Percentiles rank a stretch among this genome's conserved stretches.
Conservation (phyloP, 2,888 invertebrate genomes). For the Abscondita cerata region DNA sequence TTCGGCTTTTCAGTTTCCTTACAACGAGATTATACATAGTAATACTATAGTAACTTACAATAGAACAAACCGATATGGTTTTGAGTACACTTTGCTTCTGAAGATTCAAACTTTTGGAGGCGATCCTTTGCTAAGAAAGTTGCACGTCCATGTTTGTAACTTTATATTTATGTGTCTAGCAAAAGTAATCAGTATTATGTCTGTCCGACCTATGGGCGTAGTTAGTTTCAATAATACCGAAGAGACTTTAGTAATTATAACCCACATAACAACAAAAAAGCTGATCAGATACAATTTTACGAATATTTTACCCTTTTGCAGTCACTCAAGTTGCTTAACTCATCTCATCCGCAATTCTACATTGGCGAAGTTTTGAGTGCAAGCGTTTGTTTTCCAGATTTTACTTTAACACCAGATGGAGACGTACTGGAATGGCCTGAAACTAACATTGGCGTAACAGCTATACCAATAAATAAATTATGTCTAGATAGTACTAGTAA, state of each 20-base stretch:
- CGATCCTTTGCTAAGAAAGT: slow-evolving; percentile 1
- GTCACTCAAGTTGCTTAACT: background rate
- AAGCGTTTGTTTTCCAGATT: slow-evolving; percentile 1
- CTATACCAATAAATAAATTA: slow-evolving; percentile 61
- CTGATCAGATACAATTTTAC: background rate
- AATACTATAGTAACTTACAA: slow-evolving; percentile 27
- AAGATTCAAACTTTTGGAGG: background rate
- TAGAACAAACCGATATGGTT: background rate
- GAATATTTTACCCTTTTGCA: background rate
- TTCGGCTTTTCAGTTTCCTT: slow-evolving; percentile 30
- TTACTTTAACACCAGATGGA: slow-evolving; percentile 3
- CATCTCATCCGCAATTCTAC: background rate
- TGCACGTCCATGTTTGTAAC: background rate
- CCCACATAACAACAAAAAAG: slow-evolving; percentile 14
- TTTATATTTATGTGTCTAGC: background rate
- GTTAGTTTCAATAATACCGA: background rate
- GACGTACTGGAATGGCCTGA: slow-evolving; percentile 55
- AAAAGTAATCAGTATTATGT: background rate
- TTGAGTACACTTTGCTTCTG: slow-evolving; percentile 12
- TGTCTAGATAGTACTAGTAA: slow-evolving; percentile 63
- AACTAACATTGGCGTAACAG: slow-evolving; percentile 60
- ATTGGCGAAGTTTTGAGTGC: background rate
- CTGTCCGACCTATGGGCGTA: slow-evolving; percentile 12
- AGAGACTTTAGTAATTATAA: background rate
- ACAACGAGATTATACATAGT: slow-evolving; percentile 20